A percentile compares a stretch with the other conserved stretches of the same genome.
Evolutionary conservation across 2,888 invertebrate species (phyloP).

Genomic region (Tribolium freemani): DNA sequence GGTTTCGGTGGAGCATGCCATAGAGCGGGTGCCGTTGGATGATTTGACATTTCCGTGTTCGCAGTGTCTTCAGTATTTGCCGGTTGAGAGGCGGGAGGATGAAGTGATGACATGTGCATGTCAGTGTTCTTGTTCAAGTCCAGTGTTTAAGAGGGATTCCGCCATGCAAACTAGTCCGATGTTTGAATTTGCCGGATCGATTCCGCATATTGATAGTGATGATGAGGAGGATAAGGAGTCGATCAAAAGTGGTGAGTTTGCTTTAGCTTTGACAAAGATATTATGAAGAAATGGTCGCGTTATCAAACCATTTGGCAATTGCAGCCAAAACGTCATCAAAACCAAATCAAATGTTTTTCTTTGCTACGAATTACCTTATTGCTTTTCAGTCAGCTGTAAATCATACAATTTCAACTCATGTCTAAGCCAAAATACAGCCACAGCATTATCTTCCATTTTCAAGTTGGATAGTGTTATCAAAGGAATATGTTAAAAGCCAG

Average conservation of each 20-base stretch:
- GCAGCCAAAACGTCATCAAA: no score
- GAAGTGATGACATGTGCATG: slow-evolving; percentile 62
- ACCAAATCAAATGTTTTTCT: no score
- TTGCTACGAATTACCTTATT: no score
- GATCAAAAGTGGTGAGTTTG: slow-evolving; percentile 64
- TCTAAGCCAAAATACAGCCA: no score
- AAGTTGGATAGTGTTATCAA: no score
- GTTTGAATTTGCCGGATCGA: slow-evolving; percentile 77
- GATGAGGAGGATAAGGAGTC: slow-evolving; percentile 73
- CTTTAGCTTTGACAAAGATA: no score
- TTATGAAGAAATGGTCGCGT: no score
- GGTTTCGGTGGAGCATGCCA: slow-evolving; percentile 78
- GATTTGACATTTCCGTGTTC: slow-evolving; percentile 76
- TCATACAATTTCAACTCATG: no score
- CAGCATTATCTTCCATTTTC: no score
- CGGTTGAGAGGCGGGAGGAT: slow-evolving; percentile 64
- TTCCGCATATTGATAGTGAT: slow-evolving; percentile 82
- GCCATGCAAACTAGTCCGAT: slow-evolving; percentile 71
- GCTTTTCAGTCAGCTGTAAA: no score
- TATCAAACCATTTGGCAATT: no score
- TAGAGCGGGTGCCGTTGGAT: slow-evolving; percentile 76
- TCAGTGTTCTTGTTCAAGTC: slow-evolving; percentile 63
- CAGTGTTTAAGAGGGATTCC: slow-evolving; percentile 65
- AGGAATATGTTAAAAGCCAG: no score
- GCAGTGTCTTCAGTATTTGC: slow-evolving; percentile 68